Conservation (phyloP, 1,140 invertebrate genomes). For the Caerostris extrusa region DNA sequence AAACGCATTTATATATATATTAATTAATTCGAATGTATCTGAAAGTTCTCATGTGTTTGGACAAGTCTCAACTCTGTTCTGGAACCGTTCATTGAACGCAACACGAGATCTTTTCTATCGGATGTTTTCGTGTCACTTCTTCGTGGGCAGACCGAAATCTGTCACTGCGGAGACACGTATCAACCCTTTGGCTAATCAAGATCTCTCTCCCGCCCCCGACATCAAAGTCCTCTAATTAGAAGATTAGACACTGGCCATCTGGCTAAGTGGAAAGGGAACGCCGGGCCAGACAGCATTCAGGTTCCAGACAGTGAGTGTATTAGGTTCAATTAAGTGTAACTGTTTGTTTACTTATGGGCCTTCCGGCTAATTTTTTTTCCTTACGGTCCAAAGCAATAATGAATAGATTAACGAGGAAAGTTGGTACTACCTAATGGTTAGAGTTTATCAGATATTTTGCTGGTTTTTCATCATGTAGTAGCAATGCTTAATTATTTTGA, state of each 20-base stretch:
- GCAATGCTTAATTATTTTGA: background rate
- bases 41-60: background rate
- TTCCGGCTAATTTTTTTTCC: background rate
- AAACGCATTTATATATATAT: no score
- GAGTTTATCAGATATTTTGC: background rate
- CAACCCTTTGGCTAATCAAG: slow-evolving; percentile 12
- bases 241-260: slow-evolving; percentile 9
- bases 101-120: background rate
- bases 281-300: background rate
- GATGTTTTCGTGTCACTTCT: background rate
- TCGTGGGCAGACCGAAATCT: background rate
- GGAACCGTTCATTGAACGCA: background rate
- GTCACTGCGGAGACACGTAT: background rate
- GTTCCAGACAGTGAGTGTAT: background rate
- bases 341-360: background rate
- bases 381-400: background rate
- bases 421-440: background rate
- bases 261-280: background rate
- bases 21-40: background rate
- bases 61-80: background rate
- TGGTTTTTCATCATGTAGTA: background rate
- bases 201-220: background rate
- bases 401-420: background rate
- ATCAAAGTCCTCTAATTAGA: slow-evolving; percentile 17
- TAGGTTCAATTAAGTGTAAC: background rate